Evolutionary conservation across 2,888 invertebrate species (phyloP).

Genomic region (Seira ritae): DNA sequence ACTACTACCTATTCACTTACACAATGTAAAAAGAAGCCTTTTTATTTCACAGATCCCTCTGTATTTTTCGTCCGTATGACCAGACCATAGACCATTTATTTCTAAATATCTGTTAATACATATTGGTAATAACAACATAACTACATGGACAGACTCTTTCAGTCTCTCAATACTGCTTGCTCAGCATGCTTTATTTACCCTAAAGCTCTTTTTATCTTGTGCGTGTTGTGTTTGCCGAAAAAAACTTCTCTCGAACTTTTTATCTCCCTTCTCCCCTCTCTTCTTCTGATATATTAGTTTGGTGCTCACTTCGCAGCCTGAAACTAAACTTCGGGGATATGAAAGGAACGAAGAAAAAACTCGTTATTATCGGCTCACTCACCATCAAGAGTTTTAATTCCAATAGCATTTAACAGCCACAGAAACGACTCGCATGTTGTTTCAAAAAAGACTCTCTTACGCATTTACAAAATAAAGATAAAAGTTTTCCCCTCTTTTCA

Average conservation of each 20-base stretch:
- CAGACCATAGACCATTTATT: conserved; percentile 13
- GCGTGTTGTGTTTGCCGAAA: conserved; percentile 10
- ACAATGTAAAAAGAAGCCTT: conserved; percentile 7
- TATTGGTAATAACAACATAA: conserved; percentile 8
- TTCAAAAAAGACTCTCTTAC: not conserved
- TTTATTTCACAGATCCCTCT: not conserved
- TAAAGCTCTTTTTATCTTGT: conserved; percentile 39
- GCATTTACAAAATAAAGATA: not conserved
- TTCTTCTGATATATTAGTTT: too few relatives aligned
- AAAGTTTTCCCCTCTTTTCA: conserved; percentile 12
- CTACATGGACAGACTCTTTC: not conserved
- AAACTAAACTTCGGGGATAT: too few relatives aligned
- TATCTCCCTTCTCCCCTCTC: too few relatives aligned
- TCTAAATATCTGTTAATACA: conserved; percentile 21
- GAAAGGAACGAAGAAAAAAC: not conserved
- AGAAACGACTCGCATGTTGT: not conserved
- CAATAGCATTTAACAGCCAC: not conserved
- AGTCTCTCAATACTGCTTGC: conserved; percentile 11
- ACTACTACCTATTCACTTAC: conserved; percentile 18
- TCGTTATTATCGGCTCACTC: conserved; percentile 14
- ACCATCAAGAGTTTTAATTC: not conserved
- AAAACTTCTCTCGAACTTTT: not conserved
- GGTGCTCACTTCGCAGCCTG: too few relatives aligned
- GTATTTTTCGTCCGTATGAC: conserved; percentile 23
- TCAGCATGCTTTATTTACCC: conserved; percentile 43